A percentile compares a stretch with the other conserved stretches of the same genome.
phyloP scores from a whole-genome alignment of 2,113 vertebrate genomes.

The Barbus barbus region DNA sequence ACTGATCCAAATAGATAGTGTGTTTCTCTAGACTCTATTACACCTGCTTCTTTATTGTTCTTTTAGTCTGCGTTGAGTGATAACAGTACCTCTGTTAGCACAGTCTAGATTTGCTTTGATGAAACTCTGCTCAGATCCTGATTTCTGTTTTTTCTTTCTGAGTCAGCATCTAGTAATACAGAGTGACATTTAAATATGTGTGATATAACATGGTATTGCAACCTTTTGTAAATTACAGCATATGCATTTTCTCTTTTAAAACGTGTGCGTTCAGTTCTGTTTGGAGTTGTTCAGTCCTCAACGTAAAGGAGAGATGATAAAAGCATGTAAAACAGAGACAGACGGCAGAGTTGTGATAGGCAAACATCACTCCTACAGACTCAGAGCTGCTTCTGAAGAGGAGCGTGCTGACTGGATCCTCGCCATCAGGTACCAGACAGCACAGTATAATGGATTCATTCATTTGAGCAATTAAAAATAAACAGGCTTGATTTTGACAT shows the following conservation, averaged over 20 bases:
- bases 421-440: conserved; percentile 81
- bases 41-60: neutral
- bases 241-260: neutral
- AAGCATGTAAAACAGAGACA: conserved; percentile 92
- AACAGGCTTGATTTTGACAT: neutral
- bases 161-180: neutral
- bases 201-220: neutral
- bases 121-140: neutral
- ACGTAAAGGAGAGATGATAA: conserved; percentile 88
- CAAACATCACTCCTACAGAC: conserved; percentile 89
- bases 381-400: conserved; percentile 81
- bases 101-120: neutral
- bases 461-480: neutral
- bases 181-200: neutral
- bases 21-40: neutral
- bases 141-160: neutral
- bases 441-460: neutral
- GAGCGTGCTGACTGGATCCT: conserved; percentile 88
- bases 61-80: neutral
- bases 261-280: conserved; percentile 78
- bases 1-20: neutral
- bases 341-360: conserved; percentile 90
- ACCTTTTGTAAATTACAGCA: neutral
- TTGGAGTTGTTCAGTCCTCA: conserved; percentile 86
- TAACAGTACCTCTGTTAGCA: neutral